Evolutionary conservation across 2,797 vertebrate species (phyloP).

Genomic region (Melanotaenia parkinsoni): DNA sequence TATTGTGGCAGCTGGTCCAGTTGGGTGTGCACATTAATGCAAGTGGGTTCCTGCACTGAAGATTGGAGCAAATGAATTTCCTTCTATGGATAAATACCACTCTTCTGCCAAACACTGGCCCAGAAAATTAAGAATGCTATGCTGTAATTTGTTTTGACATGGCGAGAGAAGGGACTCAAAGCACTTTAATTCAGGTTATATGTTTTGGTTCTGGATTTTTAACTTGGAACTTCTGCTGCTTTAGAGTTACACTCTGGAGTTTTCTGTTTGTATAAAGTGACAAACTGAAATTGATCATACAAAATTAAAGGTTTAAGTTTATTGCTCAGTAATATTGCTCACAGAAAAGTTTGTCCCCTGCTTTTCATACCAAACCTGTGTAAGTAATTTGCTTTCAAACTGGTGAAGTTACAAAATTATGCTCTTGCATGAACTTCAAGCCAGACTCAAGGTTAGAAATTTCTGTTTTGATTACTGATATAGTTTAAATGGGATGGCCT

Average conservation of each 20-base stretch:
- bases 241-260: not conserved
- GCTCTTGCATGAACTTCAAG: not conserved
- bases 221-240: not conserved
- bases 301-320: not conserved
- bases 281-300: not conserved
- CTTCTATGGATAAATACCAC: too few relatives aligned
- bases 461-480: constrained; percentile 27
- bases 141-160: too few relatives aligned
- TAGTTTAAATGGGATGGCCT: constrained; percentile 46
- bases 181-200: too few relatives aligned
- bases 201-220: too few relatives aligned
- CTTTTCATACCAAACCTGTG: not conserved
- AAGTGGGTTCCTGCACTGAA: not conserved
- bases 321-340: not conserved
- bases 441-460: not conserved
- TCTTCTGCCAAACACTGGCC: too few relatives aligned
- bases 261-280: not conserved
- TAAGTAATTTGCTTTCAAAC: not conserved
- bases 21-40: not conserved
- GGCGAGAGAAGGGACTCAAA: too few relatives aligned
- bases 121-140: too few relatives aligned
- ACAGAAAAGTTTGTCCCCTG: not conserved
- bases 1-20: not conserved
- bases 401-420: not conserved
- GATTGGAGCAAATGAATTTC: too few relatives aligned